Evolutionary conservation across 2,113 vertebrate species (phyloP), one percentile per base, ranked within the genome.

Genomic region (Microtus richardsoni): DNA sequence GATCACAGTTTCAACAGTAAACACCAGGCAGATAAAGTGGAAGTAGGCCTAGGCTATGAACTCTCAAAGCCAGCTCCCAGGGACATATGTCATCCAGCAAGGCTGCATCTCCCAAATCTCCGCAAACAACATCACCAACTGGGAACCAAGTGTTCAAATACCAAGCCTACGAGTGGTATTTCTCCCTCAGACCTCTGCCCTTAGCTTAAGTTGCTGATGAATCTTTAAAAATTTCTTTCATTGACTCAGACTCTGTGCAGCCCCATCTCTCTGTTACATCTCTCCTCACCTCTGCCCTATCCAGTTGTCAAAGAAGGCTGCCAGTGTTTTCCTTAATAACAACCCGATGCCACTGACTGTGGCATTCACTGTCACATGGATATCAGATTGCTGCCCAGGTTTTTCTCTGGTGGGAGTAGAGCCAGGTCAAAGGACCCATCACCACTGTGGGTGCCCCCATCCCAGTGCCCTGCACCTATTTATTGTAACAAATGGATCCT

Each of bases 361-460:
- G 24, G 47, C 66, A 39, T 36, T 10, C 17, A 36, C 39, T 19
- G 33, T 44, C 94, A 28, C 10, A 28, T 64, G 33, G 68, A 3
- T 26, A 22, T 62, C 17, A 90, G 36, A 44, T 41, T 66, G 7
- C 2, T 77, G 9, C 2, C 7, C 19, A 4, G 2, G 30, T 9
- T 75, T 28, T 52, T 39, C 70, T 74, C 30, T 26, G 44, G 13
- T 28, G 74, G 24, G n/a, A 88, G 8, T 96, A 19, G 86, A 0
- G 0, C 0, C 0, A 89, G 12, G 62, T 28, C 68, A 64, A 74
- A 83, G 73, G 10, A 7, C 30, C 22, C 0, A 0, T 3, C 22
- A 19, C 8, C 17, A 82, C 64, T n/a, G 8, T 5, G 64, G 82
- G 54, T 54, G 47, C 33, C 0, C 0, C 33, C 36, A 68, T 9